phyloP scores from a whole-genome alignment of 1,140 invertebrate species.

The Lepidurus apus region DNA sequence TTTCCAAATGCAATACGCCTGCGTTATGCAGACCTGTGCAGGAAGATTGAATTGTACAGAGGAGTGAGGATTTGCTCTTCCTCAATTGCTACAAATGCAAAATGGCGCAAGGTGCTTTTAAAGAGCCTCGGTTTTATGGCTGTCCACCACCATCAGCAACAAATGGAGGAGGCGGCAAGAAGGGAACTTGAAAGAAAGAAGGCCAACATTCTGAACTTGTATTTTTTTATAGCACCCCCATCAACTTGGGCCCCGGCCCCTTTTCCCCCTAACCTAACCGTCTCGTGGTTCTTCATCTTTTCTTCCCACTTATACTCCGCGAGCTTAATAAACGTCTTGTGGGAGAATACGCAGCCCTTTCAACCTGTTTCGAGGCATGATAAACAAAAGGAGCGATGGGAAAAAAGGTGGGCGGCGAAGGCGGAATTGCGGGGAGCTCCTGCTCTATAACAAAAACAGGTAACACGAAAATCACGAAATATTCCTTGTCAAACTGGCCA shows the following conservation, averaged over 20 bases:
- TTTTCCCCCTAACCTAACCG: neutral
- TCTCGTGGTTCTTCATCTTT: neutral
- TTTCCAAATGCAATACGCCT: too few species aligned
- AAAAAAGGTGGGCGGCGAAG: slow-evolving; percentile 13
- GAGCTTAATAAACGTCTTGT: neutral
- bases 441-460: neutral
- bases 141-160: slow-evolving; percentile 9
- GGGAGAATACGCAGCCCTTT: neutral
- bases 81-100: neutral
- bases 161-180: neutral
- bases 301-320: neutral
- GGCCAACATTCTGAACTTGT: neutral
- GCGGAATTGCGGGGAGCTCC: neutral
- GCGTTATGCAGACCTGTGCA: too few species aligned
- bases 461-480: neutral
- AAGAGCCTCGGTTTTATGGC: neutral
- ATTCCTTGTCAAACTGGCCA: slow-evolving; percentile 3
- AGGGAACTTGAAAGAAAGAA: slow-evolving; percentile 1
- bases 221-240: slow-evolving; percentile 16
- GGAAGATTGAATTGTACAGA: slow-evolving; percentile 6
- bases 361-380: neutral
- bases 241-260: neutral
- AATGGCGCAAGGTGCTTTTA: neutral
- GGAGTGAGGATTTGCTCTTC: neutral
- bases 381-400: slow-evolving; percentile 13